These are phyloP conservation scores for Mechanitis mazaeus DNA, from an alignment of 2,888 invertebrate genomes.

Conservation along the genomic window DNA sequence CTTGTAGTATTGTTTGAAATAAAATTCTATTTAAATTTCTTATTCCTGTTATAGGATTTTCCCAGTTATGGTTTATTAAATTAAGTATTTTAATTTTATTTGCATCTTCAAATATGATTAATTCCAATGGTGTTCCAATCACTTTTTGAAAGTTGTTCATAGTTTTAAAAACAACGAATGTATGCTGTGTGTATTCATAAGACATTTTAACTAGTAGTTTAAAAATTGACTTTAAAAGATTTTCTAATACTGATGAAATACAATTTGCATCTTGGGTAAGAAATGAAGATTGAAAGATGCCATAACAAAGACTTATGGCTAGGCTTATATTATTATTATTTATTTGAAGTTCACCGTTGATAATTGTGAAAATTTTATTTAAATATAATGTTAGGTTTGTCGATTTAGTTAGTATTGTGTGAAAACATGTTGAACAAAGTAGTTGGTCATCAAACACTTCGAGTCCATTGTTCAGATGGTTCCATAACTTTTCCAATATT, in stretches of 20 bases:
- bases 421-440: slow-evolving; percentile 62
- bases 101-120: slow-evolving; percentile 40
- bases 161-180: slow-evolving; percentile 72
- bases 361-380: slow-evolving; percentile 36
- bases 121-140: slow-evolving; percentile 48
- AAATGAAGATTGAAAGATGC: slow-evolving; percentile 63
- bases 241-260: slow-evolving; percentile 27
- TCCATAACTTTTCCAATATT: slow-evolving; percentile 46
- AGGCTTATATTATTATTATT: slow-evolving; percentile 36
- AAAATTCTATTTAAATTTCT: slow-evolving; percentile 71
- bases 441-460: slow-evolving; percentile 60
- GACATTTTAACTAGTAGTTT: slow-evolving; percentile 49
- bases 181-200: slow-evolving; percentile 72
- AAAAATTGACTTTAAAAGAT: slow-evolving; percentile 44
- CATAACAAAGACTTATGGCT: slow-evolving; percentile 60
- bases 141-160: slow-evolving; percentile 63
- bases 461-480: slow-evolving; percentile 47
- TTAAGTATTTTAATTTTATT: slow-evolving; percentile 61
- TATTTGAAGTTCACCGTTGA: slow-evolving; percentile 38
- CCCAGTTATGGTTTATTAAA: slow-evolving; percentile 78
- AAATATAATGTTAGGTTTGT: slow-evolving; percentile 44
- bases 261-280: slow-evolving; percentile 34
- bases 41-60: slow-evolving; percentile 75
- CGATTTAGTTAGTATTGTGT: slow-evolving; percentile 44
- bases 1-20: slow-evolving; percentile 56